These are phyloP conservation scores for Drosophila nebulosa DNA, from an alignment of 1,140 invertebrate species.

Conservation along the genomic window DNA sequence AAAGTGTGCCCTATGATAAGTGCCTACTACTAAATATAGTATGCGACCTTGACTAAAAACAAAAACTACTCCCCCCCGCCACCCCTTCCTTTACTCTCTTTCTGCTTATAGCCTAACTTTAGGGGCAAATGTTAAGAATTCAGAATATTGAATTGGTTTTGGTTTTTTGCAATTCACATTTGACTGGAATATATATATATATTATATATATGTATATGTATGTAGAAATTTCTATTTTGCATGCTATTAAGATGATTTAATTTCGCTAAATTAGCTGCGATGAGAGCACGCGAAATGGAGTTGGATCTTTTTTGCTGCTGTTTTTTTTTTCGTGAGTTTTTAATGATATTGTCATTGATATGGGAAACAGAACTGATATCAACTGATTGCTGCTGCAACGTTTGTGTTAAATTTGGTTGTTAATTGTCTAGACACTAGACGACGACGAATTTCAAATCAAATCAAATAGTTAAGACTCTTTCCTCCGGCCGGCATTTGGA, in stretches of 20 bases:
- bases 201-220: background rate
- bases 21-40: background rate
- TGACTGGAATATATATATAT: background rate
- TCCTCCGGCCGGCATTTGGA: background rate
- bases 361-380: background rate
- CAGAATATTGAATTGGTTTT: background rate
- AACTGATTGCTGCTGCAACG: background rate
- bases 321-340: too few species aligned
- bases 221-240: background rate
- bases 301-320: background rate
- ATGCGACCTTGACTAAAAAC: background rate
- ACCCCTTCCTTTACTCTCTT: too few species aligned
- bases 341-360: background rate
- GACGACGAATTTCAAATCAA: background rate
- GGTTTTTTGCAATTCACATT: background rate
- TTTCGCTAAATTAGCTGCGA: slow-evolving; percentile 1
- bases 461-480: background rate
- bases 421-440: slow-evolving; percentile 11
- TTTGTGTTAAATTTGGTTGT: background rate
- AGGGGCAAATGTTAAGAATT: too few species aligned
- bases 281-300: background rate
- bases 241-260: slow-evolving; percentile 20
- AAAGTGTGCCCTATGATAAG: background rate
- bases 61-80: too few species aligned
- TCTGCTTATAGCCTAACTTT: background rate